Percentiles rank a stretch among this genome's conserved stretches.
phyloP scores from a whole-genome alignment of 2,888 invertebrate genomes.

The Ephialtes manifestator region DNA sequence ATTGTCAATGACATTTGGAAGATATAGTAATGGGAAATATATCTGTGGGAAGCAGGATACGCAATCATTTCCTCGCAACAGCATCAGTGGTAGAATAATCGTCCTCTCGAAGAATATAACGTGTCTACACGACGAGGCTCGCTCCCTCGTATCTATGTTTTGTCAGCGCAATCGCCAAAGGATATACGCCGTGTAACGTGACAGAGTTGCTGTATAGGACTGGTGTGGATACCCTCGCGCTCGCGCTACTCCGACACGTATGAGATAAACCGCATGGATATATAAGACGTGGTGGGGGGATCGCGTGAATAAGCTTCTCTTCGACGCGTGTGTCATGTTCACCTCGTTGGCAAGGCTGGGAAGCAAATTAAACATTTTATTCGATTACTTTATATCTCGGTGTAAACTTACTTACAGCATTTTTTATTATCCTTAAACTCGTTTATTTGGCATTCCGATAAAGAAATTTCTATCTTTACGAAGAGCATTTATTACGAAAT shows the following conservation, averaged over 20 bases:
- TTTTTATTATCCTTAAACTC: too few relatives aligned
- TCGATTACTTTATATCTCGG: conserved; percentile 18
- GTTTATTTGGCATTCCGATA: too few relatives aligned
- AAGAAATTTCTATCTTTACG: too few relatives aligned
- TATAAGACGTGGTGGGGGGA: conserved; percentile 14
- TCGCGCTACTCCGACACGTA: conserved; percentile 24
- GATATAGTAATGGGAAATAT: background rate
- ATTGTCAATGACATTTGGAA: background rate
- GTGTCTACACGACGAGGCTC: conserved; percentile 22
- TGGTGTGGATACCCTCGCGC: conserved; percentile 13
- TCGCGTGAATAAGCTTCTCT: conserved; percentile 61
- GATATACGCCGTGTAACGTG: conserved; percentile 42
- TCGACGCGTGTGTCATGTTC: conserved; percentile 57
- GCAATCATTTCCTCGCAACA: background rate
- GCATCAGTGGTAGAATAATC: conserved; percentile 7
- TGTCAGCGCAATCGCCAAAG: conserved; percentile 49
- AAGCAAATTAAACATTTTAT: conserved; percentile 53
- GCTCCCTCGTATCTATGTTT: conserved; percentile 51
- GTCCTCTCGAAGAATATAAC: conserved; percentile 26
- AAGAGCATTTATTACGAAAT: too few relatives aligned
- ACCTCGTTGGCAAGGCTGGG: conserved; percentile 60
- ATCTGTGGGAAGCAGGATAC: conserved; percentile 2
- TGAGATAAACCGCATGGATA: conserved; percentile 35
- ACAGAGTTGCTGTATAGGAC: conserved; percentile 10
- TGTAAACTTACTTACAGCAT: too few relatives aligned